Conservation (phyloP, 2,888 invertebrate genomes). For the Periphyllus acericola region DNA sequence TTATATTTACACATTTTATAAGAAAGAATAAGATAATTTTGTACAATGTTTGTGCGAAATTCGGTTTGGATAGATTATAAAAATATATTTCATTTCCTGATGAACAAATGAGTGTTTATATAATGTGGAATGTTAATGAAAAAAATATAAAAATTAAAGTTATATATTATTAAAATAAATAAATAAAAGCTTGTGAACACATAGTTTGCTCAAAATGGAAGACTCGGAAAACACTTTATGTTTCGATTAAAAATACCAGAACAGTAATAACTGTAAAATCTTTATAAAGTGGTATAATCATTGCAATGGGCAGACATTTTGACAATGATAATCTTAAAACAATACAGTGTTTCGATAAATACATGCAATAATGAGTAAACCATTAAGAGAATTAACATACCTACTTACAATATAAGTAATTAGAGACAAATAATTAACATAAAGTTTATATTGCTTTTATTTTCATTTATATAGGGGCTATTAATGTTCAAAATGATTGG, state of each 20-base stretch:
- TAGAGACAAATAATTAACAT: slow-evolving; percentile 23
- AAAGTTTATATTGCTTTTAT: not conserved
- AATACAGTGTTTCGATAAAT: slow-evolving; percentile 8
- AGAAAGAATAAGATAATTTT: slow-evolving; percentile 51
- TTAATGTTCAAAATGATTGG: not conserved
- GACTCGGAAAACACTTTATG: slow-evolving; percentile 40
- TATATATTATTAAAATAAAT: slow-evolving; percentile 13
- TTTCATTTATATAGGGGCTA: not conserved
- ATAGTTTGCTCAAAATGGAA: slow-evolving; percentile 59
- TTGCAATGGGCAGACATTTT: not conserved
- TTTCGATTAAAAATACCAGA: slow-evolving; percentile 17
- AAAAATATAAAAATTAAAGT: slow-evolving; percentile 31
- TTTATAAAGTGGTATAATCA: not conserved
- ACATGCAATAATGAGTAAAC: slow-evolving; percentile 10
- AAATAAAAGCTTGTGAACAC: slow-evolving; percentile 49
- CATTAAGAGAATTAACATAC: not conserved
- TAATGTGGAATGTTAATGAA: slow-evolving; percentile 57
- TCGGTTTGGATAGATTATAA: slow-evolving; percentile 25
- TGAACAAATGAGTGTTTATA: slow-evolving; percentile 5
- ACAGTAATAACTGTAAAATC: slow-evolving; percentile 12
- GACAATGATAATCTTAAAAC: slow-evolving; percentile 26
- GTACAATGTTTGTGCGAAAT: slow-evolving; percentile 58
- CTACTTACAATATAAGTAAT: slow-evolving; percentile 30
- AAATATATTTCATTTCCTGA: not conserved
- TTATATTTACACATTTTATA: slow-evolving; percentile 54